Evolutionary conservation across 2,888 invertebrate species (phyloP).

Genomic region (Agonopterix subpropinquella): DNA sequence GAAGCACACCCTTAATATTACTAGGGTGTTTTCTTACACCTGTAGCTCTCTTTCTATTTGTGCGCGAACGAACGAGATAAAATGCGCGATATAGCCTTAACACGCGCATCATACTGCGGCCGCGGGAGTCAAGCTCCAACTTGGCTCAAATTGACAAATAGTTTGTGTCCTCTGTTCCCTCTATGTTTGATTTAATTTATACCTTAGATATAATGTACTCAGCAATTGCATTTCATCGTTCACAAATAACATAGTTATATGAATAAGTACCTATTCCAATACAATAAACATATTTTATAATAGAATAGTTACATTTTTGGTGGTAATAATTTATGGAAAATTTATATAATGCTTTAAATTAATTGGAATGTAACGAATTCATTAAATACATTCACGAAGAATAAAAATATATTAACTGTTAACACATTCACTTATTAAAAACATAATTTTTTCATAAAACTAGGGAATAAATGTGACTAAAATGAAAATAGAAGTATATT

Average conservation of each 20-base stretch:
- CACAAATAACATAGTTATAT: not conserved
- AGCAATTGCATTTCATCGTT: not conserved
- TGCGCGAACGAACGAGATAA: too few relatives aligned
- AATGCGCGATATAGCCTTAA: too few relatives aligned
- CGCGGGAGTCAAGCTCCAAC: too few relatives aligned
- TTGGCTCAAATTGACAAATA: too few relatives aligned
- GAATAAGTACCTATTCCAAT: not conserved
- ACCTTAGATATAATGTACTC: not conserved
- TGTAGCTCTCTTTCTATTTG: too few relatives aligned
- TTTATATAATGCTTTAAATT: not conserved
- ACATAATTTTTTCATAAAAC: not conserved
- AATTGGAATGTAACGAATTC: conserved; percentile 4
- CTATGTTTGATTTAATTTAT: not conserved
- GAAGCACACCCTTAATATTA: too few relatives aligned
- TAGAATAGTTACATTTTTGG: conserved; percentile 7
- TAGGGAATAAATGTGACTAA: conserved; percentile 39
- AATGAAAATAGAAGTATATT: conserved; percentile 68
- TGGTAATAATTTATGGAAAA: conserved; percentile 3
- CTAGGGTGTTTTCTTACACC: too few relatives aligned
- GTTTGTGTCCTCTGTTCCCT: too few relatives aligned
- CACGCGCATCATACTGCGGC: too few relatives aligned
- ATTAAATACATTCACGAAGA: not conserved
- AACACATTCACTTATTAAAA: conserved; percentile 1
- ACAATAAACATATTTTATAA: not conserved
- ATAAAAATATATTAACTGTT: not conserved